phyloP scores from a whole-genome alignment of 37 sponge, comb jelly and placozoan species.

The Chondrosia reniformis region DNA sequence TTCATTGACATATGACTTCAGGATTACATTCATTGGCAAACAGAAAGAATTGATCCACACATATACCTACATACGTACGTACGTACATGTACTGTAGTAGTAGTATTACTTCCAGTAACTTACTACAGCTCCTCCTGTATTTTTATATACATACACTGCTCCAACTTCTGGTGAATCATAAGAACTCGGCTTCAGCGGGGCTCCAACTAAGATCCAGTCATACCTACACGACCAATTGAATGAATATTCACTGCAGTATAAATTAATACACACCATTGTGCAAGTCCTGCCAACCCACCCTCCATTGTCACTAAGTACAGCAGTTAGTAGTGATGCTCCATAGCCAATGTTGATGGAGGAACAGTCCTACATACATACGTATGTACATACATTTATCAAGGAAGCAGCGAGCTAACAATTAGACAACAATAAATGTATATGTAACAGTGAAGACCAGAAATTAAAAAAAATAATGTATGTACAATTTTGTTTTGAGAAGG shows the following conservation, averaged over 20 bases:
- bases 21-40: too few species aligned
- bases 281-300: conserved; percentile 29
- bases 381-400: too few species aligned
- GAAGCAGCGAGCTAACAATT: too few species aligned
- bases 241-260: neutral
- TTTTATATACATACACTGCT: conserved; percentile 58
- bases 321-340: conserved; percentile 65
- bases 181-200: conserved; percentile 43
- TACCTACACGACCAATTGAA: conserved; percentile 16
- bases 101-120: too few species aligned
- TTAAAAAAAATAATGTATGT: too few species aligned
- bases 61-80: too few species aligned
- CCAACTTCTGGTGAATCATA: conserved; percentile 55
- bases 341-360: conserved; percentile 62
- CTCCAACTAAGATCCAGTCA: conserved; percentile 75
- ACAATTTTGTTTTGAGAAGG: too few species aligned
- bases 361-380: neutral
- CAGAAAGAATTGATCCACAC: too few species aligned
- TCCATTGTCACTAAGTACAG: conserved; percentile 39
- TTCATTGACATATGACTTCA: too few species aligned
- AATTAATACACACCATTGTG: neutral
- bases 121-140: conserved; percentile 37
- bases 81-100: too few species aligned
- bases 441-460: too few species aligned
- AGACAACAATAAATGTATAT: too few species aligned